A percentile compares a stretch with the other conserved stretches of the same genome.
Evolutionary conservation across 2,797 vertebrate genomes (phyloP).

Genomic region (Vespertilio murinus): DNA sequence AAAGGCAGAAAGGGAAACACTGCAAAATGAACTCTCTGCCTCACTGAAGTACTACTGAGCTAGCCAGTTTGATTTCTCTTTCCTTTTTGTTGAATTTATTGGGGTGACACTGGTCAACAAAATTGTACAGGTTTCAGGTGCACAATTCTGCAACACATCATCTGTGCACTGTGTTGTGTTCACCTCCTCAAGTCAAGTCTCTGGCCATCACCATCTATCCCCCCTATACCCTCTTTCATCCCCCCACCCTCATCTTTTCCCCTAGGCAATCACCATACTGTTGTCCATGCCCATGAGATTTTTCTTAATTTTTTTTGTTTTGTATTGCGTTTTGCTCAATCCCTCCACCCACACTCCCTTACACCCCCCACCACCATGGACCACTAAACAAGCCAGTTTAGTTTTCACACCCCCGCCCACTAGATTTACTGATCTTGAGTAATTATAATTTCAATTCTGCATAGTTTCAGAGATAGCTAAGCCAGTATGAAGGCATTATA

Average conservation of each 20-base stretch:
- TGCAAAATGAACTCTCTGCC: neutral
- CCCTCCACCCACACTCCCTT: neutral
- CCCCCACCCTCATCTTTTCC: neutral
- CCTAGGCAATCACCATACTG: neutral
- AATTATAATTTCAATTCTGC: neutral
- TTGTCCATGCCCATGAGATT: neutral
- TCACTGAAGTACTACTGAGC: neutral
- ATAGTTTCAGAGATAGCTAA: neutral
- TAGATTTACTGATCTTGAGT: neutral
- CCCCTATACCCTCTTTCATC: neutral
- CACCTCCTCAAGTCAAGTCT: neutral
- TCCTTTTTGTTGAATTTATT: neutral
- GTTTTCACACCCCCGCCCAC: neutral
- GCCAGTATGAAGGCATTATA: neutral
- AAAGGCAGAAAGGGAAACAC: neutral
- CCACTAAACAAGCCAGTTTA: neutral
- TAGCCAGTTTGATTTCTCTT: neutral
- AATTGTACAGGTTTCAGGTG: neutral
- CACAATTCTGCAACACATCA: neutral
- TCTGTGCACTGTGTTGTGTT: neutral
- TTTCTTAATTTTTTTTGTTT: neutral
- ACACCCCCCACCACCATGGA: neutral
- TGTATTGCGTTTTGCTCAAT: neutral
- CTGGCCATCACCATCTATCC: neutral
- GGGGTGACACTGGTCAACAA: neutral